These are phyloP conservation scores for Nestor notabilis DNA, from an alignment of 2,113 vertebrate species.

Conservation along the genomic window DNA sequence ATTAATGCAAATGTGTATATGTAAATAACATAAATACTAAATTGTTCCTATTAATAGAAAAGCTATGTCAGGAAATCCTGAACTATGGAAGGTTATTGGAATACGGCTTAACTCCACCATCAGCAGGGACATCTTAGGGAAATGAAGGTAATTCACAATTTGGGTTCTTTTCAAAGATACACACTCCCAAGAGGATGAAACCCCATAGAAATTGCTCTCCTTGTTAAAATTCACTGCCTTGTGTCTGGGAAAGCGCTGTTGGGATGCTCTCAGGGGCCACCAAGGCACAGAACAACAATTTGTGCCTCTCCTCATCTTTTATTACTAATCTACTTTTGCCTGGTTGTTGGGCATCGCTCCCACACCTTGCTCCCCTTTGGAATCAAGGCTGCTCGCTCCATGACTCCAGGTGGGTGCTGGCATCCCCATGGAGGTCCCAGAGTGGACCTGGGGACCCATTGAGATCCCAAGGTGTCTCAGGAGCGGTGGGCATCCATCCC, in stretches of 20 bases:
- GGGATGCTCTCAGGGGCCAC: neutral
- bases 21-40: neutral
- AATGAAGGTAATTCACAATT: neutral
- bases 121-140: neutral
- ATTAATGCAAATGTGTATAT: neutral
- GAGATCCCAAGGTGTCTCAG: fast-evolving
- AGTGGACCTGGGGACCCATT: fast-evolving
- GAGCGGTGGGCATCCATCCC: fast-evolving
- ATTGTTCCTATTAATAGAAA: neutral
- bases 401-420: fast-evolving
- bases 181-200: neutral
- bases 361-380: neutral
- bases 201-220: fast-evolving
- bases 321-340: neutral
- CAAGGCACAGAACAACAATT: neutral
- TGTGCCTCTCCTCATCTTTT: neutral
- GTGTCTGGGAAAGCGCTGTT: neutral
- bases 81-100: neutral
- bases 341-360: neutral
- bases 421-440: neutral
- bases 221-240: neutral
- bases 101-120: neutral
- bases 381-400: neutral
- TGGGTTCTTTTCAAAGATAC: neutral
- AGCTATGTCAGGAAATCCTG: neutral